Percentiles rank a stretch among this genome's conserved stretches.
Conservation (phyloP, 2,888 invertebrate species). For the Mesopsocus fuscifrons region DNA sequence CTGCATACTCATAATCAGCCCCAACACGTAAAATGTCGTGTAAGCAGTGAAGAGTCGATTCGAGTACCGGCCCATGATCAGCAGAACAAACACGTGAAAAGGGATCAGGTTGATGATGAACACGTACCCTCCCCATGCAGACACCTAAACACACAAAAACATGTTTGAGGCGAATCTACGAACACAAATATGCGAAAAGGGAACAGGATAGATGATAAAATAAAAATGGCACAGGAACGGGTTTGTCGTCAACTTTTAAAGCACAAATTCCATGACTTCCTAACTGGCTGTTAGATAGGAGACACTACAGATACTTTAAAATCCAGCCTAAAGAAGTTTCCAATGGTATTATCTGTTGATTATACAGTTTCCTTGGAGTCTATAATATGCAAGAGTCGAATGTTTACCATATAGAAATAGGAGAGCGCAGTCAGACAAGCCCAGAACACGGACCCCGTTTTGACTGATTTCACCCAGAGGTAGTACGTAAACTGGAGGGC, state of each 20-base stretch:
- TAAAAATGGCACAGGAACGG: background rate
- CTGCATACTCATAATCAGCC: constrained; percentile 93
- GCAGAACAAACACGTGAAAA: constrained; percentile 83
- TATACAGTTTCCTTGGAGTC: too few relatives aligned
- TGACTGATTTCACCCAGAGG: constrained; percentile 94
- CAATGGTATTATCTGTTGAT: too few relatives aligned
- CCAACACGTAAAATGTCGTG: constrained; percentile 91
- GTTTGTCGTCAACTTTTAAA: constrained; percentile 1
- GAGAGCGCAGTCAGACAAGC: constrained; percentile 82
- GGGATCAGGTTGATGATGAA: constrained; percentile 99
- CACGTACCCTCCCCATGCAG: constrained; percentile 99
- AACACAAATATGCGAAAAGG: background rate
- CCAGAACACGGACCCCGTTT: constrained; percentile 96
- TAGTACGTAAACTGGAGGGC: constrained; percentile 97
- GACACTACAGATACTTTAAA: too few relatives aligned
- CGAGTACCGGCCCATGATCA: constrained; percentile 91
- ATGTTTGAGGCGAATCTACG: too few relatives aligned
- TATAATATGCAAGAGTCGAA: too few relatives aligned
- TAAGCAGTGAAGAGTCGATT: constrained; percentile 86
- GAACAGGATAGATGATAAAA: background rate
- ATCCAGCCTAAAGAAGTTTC: too few relatives aligned
- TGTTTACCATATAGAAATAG: constrained; percentile 98
- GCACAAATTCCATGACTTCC: too few relatives aligned
- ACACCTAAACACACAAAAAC: constrained; percentile 41
- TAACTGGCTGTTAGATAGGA: too few relatives aligned